Evolutionary conservation across 2,888 invertebrate genomes (phyloP), one percentile per base, ranked within the genome.

Genomic region (Choristoneura rosaceana): DNA sequence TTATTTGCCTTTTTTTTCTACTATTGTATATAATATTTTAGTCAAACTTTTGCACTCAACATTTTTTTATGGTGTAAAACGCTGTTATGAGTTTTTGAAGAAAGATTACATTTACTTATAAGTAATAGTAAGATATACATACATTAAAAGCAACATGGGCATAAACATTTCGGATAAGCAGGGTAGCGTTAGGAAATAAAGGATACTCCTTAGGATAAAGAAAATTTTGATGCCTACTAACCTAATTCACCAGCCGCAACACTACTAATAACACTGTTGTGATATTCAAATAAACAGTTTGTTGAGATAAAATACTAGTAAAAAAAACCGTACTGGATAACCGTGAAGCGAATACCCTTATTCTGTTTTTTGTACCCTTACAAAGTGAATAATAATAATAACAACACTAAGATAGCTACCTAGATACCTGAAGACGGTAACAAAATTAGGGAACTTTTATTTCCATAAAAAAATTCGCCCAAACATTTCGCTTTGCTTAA

Each of bases 191-290:
- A 15, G 47, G 38, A 25, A 25, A 66, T 66, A 66, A 71, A 71
- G 50, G 65, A 71, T 71, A 66, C 70, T 71, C 66, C 70, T 71
- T 71, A 71, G 70, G 41, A 15, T 52, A 12, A 58, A 69, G n/a
- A 33, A 50, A 71, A 52, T 45, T 66, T 71, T 71, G 41, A 33
- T 17, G 47, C 50, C 45, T 58, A 59, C 58, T 62, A 17, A 59
- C 70, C 64, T 58, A 52, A 67, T 50, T 63, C 33, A 15, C 33
- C 25, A 47, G 9, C 43, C 12, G 43, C 43, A 43, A 14, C 15
- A 61, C 38, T 41, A 52, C 15, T n/a, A 52, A 52, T n/a, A 9
- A 9, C 2, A 52, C 25, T 25, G 25, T 25, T 17, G 2, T 52
- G 15, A 17, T 52, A 17, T 17, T 15, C 50, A 17, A 8, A 52